Percentiles rank a stretch among this genome's conserved stretches.
Conservation (phyloP, 1,140 invertebrate species). For the Drosophila grimshawi region DNA sequence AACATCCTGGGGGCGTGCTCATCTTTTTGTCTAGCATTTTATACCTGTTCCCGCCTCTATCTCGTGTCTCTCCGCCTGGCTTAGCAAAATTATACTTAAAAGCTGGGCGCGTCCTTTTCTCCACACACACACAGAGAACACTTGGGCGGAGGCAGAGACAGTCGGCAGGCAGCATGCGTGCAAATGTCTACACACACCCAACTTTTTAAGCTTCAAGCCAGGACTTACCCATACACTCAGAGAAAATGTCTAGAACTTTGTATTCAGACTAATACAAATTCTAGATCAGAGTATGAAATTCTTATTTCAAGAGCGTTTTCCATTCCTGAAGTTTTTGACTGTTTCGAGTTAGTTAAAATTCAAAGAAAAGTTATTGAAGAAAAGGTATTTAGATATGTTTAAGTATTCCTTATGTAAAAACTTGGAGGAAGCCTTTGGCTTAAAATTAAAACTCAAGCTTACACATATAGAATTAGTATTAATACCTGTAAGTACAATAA, state of each 20-base stretch:
- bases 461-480: no score
- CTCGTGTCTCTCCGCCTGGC: constrained; percentile 7
- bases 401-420: no score
- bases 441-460: no score
- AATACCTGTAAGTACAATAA: no score
- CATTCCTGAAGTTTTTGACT: no score
- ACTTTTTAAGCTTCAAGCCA: constrained; percentile 72
- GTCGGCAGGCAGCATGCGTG: constrained; percentile 44
- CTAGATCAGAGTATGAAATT: no score
- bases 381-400: no score
- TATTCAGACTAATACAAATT: no score
- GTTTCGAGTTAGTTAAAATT: no score
- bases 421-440: no score
- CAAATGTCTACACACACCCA: constrained; percentile 54
- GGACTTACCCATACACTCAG: constrained; percentile 37
- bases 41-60: constrained; percentile 44
- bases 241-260: not conserved
- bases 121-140: constrained; percentile 17
- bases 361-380: no score
- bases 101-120: constrained; percentile 61
- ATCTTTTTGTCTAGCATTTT: constrained; percentile 78
- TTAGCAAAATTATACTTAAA: constrained; percentile 71
- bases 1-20: constrained; percentile 59
- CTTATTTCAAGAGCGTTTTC: no score
- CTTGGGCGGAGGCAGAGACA: constrained; percentile 3